Conservation (phyloP, 1,140 invertebrate genomes). For the Drosophila tani region DNA sequence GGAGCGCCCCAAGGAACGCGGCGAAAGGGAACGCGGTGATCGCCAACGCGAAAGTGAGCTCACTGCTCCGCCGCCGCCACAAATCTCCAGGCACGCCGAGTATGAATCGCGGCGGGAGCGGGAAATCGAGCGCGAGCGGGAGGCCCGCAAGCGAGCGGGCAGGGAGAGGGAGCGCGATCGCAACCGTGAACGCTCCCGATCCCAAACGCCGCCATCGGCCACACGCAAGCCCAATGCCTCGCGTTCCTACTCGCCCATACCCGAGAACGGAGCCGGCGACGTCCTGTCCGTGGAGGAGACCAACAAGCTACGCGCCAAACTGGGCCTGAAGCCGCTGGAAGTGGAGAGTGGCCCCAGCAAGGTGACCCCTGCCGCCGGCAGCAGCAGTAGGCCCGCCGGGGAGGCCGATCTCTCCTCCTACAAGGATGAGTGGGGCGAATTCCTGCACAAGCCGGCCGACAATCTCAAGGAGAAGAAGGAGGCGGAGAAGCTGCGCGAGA, state of each 20-base stretch:
- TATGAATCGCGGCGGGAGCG: constrained; percentile 69
- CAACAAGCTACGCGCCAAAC: constrained; percentile 95
- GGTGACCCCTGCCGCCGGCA: constrained; percentile 32
- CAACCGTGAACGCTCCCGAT: constrained; percentile 54
- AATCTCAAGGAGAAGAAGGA: constrained; percentile 92
- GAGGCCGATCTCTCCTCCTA: constrained; percentile 86
- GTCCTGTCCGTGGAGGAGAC: constrained; percentile 95
- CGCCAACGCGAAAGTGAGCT: constrained; percentile 55
- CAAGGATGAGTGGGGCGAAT: constrained; percentile 94
- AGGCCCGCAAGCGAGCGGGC: constrained; percentile 54
- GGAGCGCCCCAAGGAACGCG: constrained; percentile 31
- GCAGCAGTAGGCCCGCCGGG: constrained; percentile 31
- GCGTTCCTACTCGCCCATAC: constrained; percentile 63
- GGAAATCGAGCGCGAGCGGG: constrained; percentile 67
- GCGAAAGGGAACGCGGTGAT: constrained; percentile 55
- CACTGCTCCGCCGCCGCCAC: constrained; percentile 68
- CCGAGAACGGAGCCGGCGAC: constrained; percentile 86
- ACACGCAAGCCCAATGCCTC: constrained; percentile 21
- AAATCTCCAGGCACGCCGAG: constrained; percentile 74
- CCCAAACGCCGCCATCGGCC: constrained; percentile 35
- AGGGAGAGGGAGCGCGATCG: constrained; percentile 64
- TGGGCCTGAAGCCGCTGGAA: constrained; percentile 97
- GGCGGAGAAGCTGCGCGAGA: constrained; percentile 93
- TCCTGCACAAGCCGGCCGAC: constrained; percentile 96
- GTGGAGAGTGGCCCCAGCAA: constrained; percentile 85